phyloP scores from a whole-genome alignment of 2,888 invertebrate genomes.

The Helobdella robusta region DNA sequence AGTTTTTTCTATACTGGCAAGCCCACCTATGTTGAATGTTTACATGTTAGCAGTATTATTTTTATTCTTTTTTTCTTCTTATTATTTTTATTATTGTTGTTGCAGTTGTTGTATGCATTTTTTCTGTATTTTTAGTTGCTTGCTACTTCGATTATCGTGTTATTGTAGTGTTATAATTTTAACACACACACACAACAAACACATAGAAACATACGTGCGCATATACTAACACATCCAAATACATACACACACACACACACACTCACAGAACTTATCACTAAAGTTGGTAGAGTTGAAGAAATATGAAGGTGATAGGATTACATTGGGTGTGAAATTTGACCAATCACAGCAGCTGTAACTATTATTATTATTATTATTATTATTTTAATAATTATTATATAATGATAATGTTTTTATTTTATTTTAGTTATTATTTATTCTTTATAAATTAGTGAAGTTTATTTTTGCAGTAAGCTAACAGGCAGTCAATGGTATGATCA shows the following conservation, averaged over 20 bases:
- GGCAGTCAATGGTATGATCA: conserved; percentile 32
- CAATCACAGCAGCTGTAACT: conserved; percentile 21
- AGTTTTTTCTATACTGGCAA: conserved; percentile 80
- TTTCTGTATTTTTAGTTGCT: too few species aligned
- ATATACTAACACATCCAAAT: too few species aligned
- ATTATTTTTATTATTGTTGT: not conserved
- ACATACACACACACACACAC: too few species aligned
- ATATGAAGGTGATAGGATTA: conserved; percentile 27
- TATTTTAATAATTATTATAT: too few species aligned
- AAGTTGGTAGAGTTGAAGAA: conserved; percentile 30
- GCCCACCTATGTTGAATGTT: conserved; percentile 71
- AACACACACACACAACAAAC: too few species aligned
- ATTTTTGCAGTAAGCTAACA: conserved; percentile 27
- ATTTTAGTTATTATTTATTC: not conserved
- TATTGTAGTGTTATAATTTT: too few species aligned
- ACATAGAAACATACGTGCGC: too few species aligned
- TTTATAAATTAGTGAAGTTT: too few species aligned
- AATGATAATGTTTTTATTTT: too few species aligned
- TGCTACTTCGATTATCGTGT: too few species aligned
- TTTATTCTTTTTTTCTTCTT: not conserved
- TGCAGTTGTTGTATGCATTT: not conserved
- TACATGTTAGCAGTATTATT: conserved; percentile 58
- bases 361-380: not conserved
- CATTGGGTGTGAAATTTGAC: conserved; percentile 21
- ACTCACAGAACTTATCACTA: conserved; percentile 24